Evolutionary conservation across 2,797 vertebrate species (phyloP), one percentile per base, ranked within the genome.

Genomic region (Pachyuromys duprasi): DNA sequence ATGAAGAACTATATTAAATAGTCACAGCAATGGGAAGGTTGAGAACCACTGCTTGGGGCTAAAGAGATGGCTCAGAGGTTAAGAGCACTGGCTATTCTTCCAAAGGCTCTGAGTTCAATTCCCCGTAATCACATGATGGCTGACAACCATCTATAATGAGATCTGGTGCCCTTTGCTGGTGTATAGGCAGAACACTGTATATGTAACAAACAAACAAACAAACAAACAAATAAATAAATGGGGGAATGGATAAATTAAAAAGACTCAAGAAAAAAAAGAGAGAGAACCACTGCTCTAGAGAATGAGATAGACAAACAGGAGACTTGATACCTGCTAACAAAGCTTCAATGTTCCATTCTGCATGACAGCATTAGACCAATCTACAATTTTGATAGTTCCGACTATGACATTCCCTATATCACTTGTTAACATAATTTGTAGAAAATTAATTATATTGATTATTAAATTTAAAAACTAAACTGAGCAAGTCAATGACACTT

Each of bases 401-500:
- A 87, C 22, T 80, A 89, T 86, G 86, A 80, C 22, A 84, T 49
- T 62, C 24, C 20, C 39, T 81, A 39, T 20, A 57, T 63, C 80
- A 89, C 60, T 42, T 92, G n/a, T 36, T 75, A 86, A 89, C 20
- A 31, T 14, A 67, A 94, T 45, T 91, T 94, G 13, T 20, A 96
- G 60, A 87, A 95, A 96, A 83, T 17, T 91, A 86, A 90, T 53
- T 81, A 88, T 22, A 82, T 42, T 86, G 62, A 74, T 87, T 82
- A 95, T 0, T 76, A 84, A 92, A 91, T 45, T 87, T 17, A 65
- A 90, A 93, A 89, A 57, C 2, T 72, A 24, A 90, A 93, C n/a
- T 95, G 15, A 89, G 63, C 24, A 90, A 92, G 87, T 94, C 65
- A 81, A 57, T 75, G 57, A 87, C 69, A 93, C n/a, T 96, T 94